A percentile compares a stretch with the other conserved stretches of the same genome.
These are phyloP conservation scores for Neelides sp. DNA, from an alignment of 1,140 invertebrate genomes.

Conservation along the genomic window DNA sequence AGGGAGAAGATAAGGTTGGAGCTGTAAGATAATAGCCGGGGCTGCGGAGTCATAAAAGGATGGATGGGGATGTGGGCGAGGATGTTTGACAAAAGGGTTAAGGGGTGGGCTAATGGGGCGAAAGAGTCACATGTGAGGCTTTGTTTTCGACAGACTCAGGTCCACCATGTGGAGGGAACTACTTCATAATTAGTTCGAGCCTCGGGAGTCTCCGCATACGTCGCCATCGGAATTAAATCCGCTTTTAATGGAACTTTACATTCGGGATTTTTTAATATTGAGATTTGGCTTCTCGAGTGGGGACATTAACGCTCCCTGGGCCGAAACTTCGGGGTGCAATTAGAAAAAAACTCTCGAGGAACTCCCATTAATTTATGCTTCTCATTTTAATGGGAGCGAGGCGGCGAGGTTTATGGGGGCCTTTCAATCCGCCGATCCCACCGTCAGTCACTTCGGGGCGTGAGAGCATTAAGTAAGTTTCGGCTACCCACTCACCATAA, in stretches of 20 bases:
- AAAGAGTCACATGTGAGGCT: no score
- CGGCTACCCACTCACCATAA: no score
- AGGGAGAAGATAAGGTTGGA: no score
- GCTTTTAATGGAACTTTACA: slow-evolving; percentile 21
- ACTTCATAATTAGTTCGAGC: slow-evolving; percentile 21
- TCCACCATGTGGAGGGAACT: slow-evolving; percentile 13
- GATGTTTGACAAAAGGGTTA: no score
- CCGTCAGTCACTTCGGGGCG: no score
- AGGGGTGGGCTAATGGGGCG: no score
- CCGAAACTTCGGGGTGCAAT: slow-evolving; percentile 11
- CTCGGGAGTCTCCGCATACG: slow-evolving; percentile 5
- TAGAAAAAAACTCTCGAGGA: slow-evolving; percentile 13
- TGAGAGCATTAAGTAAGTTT: no score
- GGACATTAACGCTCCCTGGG: neutral
- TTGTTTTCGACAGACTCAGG: no score
- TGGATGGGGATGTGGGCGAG: no score
- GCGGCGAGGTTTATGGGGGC: slow-evolving; percentile 8
- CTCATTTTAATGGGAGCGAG: slow-evolving; percentile 18
- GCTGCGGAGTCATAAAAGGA: no score
- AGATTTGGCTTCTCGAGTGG: neutral
- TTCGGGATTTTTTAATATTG: slow-evolving; percentile 20
- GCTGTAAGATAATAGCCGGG: no score
- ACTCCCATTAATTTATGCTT: slow-evolving; percentile 22
- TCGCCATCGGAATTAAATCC: slow-evolving; percentile 12
- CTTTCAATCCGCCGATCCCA: no score